Evolutionary conservation across 2,797 vertebrate genomes (phyloP).

Genomic region (Hyperoplus lanceolatus): DNA sequence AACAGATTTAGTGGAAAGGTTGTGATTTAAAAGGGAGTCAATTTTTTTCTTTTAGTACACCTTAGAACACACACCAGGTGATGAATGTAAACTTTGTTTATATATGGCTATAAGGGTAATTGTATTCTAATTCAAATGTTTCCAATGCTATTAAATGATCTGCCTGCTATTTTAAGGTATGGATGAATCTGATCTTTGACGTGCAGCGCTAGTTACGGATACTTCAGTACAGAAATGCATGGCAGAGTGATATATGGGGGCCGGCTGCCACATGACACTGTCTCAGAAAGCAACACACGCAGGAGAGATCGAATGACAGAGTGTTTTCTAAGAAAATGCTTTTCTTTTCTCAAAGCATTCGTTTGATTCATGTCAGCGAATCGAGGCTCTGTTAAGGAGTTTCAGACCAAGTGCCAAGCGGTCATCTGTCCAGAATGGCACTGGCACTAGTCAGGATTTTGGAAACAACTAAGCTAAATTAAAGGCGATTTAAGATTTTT

Average conservation of each 20-base stretch:
- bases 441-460: slow-evolving; percentile 36
- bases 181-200: not conserved
- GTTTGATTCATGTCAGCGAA: slow-evolving; percentile 39
- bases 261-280: slow-evolving; percentile 26
- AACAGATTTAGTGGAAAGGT: not conserved
- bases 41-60: not conserved
- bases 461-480: slow-evolving; percentile 45
- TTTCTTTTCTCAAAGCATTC: slow-evolving; percentile 5
- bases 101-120: not conserved
- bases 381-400: slow-evolving; percentile 6
- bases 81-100: not conserved
- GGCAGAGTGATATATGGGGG: not conserved
- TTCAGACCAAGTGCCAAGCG: slow-evolving; percentile 44
- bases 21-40: not conserved
- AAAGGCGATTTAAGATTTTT: slow-evolving; percentile 52
- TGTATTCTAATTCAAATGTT: not conserved
- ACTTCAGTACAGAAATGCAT: slow-evolving; percentile 8
- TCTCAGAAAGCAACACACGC: slow-evolving; percentile 37
- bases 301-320: slow-evolving; percentile 37
- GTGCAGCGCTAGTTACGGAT: not conserved
- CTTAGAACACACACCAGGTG: not conserved
- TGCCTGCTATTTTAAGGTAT: not conserved
- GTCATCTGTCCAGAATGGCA: slow-evolving; percentile 54
- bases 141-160: not conserved
- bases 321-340: slow-evolving; percentile 35